Evolutionary conservation across 1,140 invertebrate species (phyloP).

Genomic region (Zaprionus davidi): DNA sequence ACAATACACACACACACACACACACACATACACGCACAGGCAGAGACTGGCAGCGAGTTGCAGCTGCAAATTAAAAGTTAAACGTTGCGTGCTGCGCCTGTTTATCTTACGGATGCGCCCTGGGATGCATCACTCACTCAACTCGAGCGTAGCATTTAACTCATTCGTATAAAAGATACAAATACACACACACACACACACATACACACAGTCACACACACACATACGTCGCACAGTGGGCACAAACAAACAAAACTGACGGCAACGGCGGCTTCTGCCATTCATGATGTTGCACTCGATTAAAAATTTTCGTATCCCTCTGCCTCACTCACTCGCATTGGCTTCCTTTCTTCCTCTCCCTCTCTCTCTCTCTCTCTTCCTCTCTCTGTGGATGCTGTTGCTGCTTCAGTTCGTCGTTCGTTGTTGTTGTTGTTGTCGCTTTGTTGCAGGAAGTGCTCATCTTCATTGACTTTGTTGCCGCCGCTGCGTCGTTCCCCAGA

Average conservation of each 20-base stretch:
- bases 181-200: slow-evolving; percentile 36
- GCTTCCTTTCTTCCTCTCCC: neutral
- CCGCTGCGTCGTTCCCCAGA: slow-evolving; percentile 45
- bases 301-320: slow-evolving; percentile 69
- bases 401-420: slow-evolving; percentile 22
- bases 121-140: slow-evolving; percentile 82
- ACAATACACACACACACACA: slow-evolving; percentile 34
- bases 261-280: slow-evolving; percentile 60
- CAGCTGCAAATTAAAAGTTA: slow-evolving; percentile 79
- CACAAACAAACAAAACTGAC: slow-evolving; percentile 67
- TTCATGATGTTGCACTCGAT: slow-evolving; percentile 79
- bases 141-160: slow-evolving; percentile 82
- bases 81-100: slow-evolving; percentile 80
- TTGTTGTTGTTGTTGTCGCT: slow-evolving; percentile 61
- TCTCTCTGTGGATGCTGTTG: slow-evolving; percentile 25
- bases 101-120: slow-evolving; percentile 82
- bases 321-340: neutral
- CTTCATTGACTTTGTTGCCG: slow-evolving; percentile 80
- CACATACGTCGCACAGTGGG: slow-evolving; percentile 10
- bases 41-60: slow-evolving; percentile 32
- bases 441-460: slow-evolving; percentile 82
- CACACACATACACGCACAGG: slow-evolving; percentile 22
- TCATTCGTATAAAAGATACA: slow-evolving; percentile 81
- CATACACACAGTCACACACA: slow-evolving; percentile 24
- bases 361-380: neutral